Base-by-base conservation (phyloP, 2,113 vertebrate species). In the Grantiella picta region DNA sequence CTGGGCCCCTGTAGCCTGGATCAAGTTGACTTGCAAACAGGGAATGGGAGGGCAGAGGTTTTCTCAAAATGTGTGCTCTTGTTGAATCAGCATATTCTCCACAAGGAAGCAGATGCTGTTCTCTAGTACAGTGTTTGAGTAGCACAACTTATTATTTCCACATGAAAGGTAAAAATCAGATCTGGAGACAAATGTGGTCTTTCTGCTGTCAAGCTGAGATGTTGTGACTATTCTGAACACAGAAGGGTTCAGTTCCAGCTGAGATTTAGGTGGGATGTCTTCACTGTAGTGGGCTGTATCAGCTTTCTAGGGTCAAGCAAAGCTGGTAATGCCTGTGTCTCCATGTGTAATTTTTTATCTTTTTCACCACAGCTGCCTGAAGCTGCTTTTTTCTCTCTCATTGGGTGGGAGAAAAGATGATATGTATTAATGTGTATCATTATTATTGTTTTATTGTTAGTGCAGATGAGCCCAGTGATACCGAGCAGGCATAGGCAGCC, bases 371-470 rank as follows among this genome's bases (percentile, higher is more conserved):
- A 71, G 25, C 35, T 82, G 23, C 21, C 70, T 70, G 59, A 81
- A 82, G 66, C 47, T 93, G 36, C 11, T 54, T 63, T 24, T 66
- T 35, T 21, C 66, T 11, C 3, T 60, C 36, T 63, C 53, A 13
- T 4, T 49, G 27, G 10, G 13, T 49, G 29, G 27, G 18, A 64
- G 40, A 82, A 72, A 52, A 85, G 12, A 49, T n/a, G 8, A 29
- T 65, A 6, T 0, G 0, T 66, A 16, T 75, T 75, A 45, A 63
- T 20, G 5, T 21, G 5, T 27, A 10, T 75, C 18, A n/a, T n/a
- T n/a, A n/a, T n/a, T n/a, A n/a, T n/a, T n/a, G n/a, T n/a, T n/a
- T 42, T 84, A 13, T 59, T 75, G 29, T 56, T 72, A 27, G 24
- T 64, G 28, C 38, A 65, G 44, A n/a, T 9, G 1, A 69, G 23